A percentile compares a stretch with the other conserved stretches of the same genome.
These are phyloP conservation scores for Cairina moschata DNA, from an alignment of 2,113 vertebrate genomes.

Conservation along the genomic window DNA sequence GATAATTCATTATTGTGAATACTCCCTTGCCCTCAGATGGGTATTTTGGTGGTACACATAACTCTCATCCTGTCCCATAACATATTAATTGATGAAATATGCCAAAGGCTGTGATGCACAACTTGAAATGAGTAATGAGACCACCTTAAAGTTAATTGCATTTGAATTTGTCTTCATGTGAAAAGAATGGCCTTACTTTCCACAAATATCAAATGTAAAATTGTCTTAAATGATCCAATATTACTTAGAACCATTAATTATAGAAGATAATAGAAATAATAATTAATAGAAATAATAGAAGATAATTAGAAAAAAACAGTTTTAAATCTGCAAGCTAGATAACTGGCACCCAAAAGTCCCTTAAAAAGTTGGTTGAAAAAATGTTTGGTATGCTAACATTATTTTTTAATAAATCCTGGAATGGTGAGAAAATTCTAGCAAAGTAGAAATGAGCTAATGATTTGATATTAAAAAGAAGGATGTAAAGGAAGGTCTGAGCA, in stretches of 20 bases:
- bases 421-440: background rate
- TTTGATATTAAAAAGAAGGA: background rate
- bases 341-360: background rate
- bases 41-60: background rate
- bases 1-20: background rate
- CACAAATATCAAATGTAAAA: background rate
- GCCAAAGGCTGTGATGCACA: background rate
- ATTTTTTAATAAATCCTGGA: background rate
- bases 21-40: background rate
- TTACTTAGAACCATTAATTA: background rate
- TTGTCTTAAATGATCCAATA: background rate
- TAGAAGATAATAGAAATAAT: too few species aligned
- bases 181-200: background rate
- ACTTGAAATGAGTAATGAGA: background rate
- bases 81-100: background rate
- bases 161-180: background rate
- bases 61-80: background rate
- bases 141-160: background rate
- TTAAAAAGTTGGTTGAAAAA: background rate
- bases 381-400: background rate
- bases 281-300: too few species aligned
- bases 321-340: background rate
- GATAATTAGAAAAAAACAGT: background rate
- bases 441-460: background rate
- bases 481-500: background rate